Conservation (phyloP, 2,113 vertebrate genomes). For the Saguinus imperator region DNA sequence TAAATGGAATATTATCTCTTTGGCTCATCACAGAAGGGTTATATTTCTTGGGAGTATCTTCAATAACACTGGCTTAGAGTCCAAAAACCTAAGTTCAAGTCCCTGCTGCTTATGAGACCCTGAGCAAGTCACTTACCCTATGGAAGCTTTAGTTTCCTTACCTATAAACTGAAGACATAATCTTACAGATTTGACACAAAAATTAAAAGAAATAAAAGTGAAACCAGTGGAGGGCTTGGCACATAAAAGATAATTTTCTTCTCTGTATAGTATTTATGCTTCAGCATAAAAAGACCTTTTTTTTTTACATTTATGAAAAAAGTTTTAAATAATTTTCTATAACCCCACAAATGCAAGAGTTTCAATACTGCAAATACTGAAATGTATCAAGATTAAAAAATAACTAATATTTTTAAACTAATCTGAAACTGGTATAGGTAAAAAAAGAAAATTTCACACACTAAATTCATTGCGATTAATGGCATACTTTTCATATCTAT, state of each 20-base stretch:
- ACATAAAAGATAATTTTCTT: background rate
- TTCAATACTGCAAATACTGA: background rate
- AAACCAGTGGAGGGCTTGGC: background rate
- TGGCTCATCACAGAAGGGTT: background rate
- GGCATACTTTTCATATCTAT: background rate
- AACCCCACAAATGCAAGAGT: background rate
- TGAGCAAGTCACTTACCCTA: background rate
- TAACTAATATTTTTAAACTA: background rate
- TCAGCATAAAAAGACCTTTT: background rate
- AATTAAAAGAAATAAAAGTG: background rate
- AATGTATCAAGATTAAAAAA: background rate
- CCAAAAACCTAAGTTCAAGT: background rate
- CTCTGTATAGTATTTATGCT: background rate
- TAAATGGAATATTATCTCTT: background rate
- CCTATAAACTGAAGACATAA: background rate
- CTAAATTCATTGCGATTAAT: background rate
- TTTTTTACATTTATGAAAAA: background rate
- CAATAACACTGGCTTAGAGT: background rate
- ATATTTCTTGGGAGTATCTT: background rate
- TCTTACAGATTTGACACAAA: background rate
- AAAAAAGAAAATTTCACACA: conserved; percentile 22
- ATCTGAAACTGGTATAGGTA: background rate
- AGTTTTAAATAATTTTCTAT: background rate
- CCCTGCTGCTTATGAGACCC: background rate
- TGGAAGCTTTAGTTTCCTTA: conserved; percentile 10